A percentile compares a stretch with the other conserved stretches of the same genome.
Conservation (phyloP, 2,797 vertebrate genomes). For the Leptatherina wallacei region DNA sequence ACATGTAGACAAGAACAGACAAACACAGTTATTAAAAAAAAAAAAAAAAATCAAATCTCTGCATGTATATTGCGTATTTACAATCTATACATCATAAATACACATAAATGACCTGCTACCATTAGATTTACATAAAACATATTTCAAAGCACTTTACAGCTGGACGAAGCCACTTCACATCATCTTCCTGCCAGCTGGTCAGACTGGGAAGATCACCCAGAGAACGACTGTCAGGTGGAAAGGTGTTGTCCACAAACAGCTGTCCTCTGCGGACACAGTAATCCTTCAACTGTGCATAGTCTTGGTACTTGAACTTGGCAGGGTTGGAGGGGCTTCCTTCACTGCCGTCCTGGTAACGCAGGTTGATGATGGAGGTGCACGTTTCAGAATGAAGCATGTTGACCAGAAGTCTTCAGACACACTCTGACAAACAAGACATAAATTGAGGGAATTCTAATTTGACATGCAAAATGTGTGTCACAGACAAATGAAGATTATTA, state of each 20-base stretch:
- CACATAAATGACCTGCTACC: not conserved
- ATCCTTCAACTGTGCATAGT: conserved; percentile 46
- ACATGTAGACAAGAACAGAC: not conserved
- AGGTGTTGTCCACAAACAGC: conserved; percentile 57
- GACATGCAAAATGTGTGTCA: too few relatives aligned
- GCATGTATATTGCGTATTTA: not conserved
- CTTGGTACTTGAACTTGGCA: conserved; percentile 54
- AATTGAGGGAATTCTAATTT: not conserved
- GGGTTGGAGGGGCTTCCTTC: conserved; percentile 56
- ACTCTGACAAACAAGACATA: not conserved
- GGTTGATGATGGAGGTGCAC: conserved; percentile 57
- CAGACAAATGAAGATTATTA: too few relatives aligned
- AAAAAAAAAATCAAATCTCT: not conserved
- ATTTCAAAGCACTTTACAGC: conserved; percentile 19
- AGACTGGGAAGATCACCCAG: conserved; percentile 35
- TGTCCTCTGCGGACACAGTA: not conserved
- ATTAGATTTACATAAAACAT: not conserved
- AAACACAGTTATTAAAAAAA: not conserved
- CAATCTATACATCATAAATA: not conserved
- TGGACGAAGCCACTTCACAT: conserved; percentile 62
- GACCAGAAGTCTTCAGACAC: conserved; percentile 2
- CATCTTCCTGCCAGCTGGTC: not conserved
- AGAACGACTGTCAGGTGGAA: conserved; percentile 46
- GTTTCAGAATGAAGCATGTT: conserved; percentile 42
- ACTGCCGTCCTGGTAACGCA: conserved; percentile 51